Evolutionary conservation across 2,888 invertebrate genomes (phyloP), one percentile per base, ranked within the genome.

Genomic region (Leistus spinibarbis): DNA sequence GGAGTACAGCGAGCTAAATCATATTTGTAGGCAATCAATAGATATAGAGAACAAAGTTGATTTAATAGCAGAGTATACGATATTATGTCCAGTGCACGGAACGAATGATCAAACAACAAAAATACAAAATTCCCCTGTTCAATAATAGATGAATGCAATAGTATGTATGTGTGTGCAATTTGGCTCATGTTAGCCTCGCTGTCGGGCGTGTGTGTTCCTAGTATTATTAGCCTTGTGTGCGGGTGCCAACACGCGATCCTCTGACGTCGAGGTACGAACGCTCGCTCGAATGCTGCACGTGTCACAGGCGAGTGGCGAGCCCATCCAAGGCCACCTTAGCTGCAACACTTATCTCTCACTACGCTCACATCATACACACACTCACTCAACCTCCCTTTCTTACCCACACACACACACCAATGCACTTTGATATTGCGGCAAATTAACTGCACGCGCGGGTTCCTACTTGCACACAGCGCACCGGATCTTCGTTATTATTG

Each of bases 201-300:
- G 20, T 13, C 60, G 60, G 19, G 17, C 60, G 60, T 20, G 17
- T 7, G n/a, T 60, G 4, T 22, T 19, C 10, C 60, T 60, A 60
- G 60, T 60, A 60, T 60, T 60, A 60, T 53, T 71, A 63, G 62
- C 62, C 54, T 63, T 64, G 7, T 10, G 13, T 10, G 4, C 16
- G 54, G 64, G 71, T 17, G 24, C 54, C 64, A 64, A 63, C 64
- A 71, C 71, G 71, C 71, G 64, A 71, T 63, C 63, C 53, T 20
- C 54, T 64, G 56, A 71, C 63, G 71, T 60, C 10, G 69, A 54
- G n/a, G n/a, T n/a, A n/a, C n/a, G n/a, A n/a, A n/a, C n/a, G 40
- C 1, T 40, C 40, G 70, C 53, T 62, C 63, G 62, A 63, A 63
- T 64, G 71, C 71, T 71, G 71, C 71, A 71, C 71, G 71, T 71